Evolutionary conservation across 64 coral and sea anemone species (phyloP).

Genomic region (Trachythela sp.): DNA sequence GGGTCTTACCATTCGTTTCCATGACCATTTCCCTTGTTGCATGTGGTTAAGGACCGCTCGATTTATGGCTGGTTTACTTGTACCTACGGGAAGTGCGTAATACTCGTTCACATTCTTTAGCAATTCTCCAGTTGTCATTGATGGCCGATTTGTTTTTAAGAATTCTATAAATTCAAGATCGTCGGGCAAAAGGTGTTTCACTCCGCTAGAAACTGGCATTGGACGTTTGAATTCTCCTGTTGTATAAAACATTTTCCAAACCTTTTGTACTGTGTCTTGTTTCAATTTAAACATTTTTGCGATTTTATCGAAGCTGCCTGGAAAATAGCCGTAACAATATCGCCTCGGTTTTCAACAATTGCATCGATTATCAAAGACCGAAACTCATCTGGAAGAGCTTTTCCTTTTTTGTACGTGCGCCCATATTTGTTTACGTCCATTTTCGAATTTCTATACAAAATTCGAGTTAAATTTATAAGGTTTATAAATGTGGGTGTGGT

Average conservation of each 20-base stretch:
- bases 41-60: neutral
- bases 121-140: conserved; percentile 23
- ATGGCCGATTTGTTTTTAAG: conserved; percentile 21
- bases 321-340: neutral
- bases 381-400: neutral
- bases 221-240: neutral
- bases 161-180: conserved; percentile 30
- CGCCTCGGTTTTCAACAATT: neutral
- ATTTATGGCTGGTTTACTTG: neutral
- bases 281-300: neutral
- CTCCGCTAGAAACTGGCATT: neutral
- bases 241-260: conserved; percentile 13
- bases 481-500: neutral
- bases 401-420: conserved; percentile 1
- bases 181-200: conserved; percentile 1
- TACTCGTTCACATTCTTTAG: conserved; percentile 15
- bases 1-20: neutral
- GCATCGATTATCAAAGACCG: conserved; percentile 15
- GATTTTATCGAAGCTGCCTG: neutral
- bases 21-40: neutral
- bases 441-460: too few species aligned
- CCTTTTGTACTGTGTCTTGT: neutral
- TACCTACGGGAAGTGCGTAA: neutral
- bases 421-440: conserved; percentile 11
- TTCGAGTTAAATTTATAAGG: too few species aligned